Evolutionary conservation across 2,113 vertebrate species (phyloP).

Genomic region (Oncorhynchus gorbuscha): DNA sequence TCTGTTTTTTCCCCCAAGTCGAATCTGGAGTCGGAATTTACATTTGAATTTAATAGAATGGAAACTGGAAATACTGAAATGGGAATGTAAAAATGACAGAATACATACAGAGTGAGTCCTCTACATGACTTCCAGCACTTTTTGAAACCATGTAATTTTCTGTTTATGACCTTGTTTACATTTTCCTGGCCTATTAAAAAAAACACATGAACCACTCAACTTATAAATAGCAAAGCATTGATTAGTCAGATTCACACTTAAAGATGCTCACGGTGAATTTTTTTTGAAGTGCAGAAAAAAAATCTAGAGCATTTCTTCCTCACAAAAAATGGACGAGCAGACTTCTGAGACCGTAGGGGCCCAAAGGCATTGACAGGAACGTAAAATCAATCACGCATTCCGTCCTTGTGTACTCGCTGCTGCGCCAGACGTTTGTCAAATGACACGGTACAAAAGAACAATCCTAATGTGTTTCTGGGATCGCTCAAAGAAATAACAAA

Average conservation of each 20-base stretch:
- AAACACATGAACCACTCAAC: conserved; percentile 14
- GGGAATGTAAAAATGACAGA: no score
- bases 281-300: not conserved
- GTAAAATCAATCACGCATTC: conserved; percentile 16
- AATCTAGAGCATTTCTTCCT: not conserved
- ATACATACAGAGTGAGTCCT: not conserved
- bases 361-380: not conserved
- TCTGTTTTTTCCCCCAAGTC: no score
- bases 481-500: conserved; percentile 51
- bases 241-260: conserved; percentile 11
- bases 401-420: not conserved
- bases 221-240: conserved; percentile 6
- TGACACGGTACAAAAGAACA: conserved; percentile 26
- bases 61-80: no score
- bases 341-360: not conserved
- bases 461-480: conserved; percentile 45
- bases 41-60: no score
- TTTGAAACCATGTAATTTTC: not conserved
- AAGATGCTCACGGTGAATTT: not conserved
- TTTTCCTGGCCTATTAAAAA: no score
- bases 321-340: not conserved
- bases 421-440: conserved; percentile 55
- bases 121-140: not conserved
- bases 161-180: not conserved
- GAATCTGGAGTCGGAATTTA: no score